Conservation (phyloP, 2,888 invertebrate species). For the Drosophila antonietae region DNA sequence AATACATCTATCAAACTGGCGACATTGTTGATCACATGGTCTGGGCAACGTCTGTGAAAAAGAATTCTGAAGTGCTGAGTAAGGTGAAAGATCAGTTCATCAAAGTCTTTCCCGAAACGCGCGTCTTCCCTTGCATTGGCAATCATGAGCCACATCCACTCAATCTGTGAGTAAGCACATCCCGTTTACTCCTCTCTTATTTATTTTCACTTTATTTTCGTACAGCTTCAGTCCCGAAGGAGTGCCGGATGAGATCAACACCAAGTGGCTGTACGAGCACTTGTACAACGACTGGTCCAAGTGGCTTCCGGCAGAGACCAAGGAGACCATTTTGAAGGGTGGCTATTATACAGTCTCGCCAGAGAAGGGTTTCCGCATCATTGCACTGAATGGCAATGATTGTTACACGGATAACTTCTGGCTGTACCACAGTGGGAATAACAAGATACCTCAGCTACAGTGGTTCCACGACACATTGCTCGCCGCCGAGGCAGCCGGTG, state of each 20-base stretch:
- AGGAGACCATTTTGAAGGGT: slow-evolving; percentile 87
- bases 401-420: slow-evolving; percentile 87
- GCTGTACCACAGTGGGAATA: slow-evolving; percentile 89
- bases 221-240: slow-evolving; percentile 87
- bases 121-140: slow-evolving; percentile 89
- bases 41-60: slow-evolving; percentile 91
- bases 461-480: slow-evolving; percentile 92
- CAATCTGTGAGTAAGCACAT: slow-evolving; percentile 88
- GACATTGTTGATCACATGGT: slow-evolving; percentile 94
- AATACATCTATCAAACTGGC: slow-evolving; percentile 92
- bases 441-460: slow-evolving; percentile 90
- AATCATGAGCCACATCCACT: slow-evolving; percentile 94
- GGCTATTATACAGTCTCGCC: slow-evolving; percentile 92
- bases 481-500: slow-evolving; percentile 89
- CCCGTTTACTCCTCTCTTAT: no score
- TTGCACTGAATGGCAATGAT: slow-evolving; percentile 92
- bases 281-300: slow-evolving; percentile 88
- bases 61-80: slow-evolving; percentile 87
- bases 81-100: slow-evolving; percentile 86
- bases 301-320: slow-evolving; percentile 88
- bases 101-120: slow-evolving; percentile 87
- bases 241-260: slow-evolving; percentile 85
- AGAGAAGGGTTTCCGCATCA: slow-evolving; percentile 89
- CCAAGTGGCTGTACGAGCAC: slow-evolving; percentile 91
- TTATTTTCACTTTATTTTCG: no score